Conservation (phyloP, 2,888 invertebrate species). For the Tetanocera ferruginea region DNA sequence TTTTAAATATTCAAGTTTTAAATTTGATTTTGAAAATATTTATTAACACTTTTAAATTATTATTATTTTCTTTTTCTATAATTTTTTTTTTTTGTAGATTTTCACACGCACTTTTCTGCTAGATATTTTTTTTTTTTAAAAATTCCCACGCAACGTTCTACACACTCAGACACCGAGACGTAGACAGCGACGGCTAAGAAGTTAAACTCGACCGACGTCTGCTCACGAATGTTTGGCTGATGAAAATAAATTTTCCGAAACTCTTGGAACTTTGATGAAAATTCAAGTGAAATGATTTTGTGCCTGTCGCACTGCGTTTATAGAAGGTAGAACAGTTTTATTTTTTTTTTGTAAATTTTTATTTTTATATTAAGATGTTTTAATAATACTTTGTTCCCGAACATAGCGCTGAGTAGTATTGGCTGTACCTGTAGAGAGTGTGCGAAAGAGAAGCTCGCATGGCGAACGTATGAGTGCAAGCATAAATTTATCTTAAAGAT, state of each 20-base stretch:
- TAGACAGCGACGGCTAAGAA: constrained; percentile 3
- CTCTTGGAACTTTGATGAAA: constrained; percentile 41
- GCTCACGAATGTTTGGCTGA: constrained; percentile 61
- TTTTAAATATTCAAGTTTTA: neutral
- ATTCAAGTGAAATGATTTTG: constrained; percentile 8
- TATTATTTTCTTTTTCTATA: neutral
- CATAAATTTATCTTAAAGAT: too few relatives aligned
- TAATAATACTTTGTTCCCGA: constrained; percentile 14
- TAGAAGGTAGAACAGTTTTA: neutral
- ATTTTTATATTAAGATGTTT: neutral
- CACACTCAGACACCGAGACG: constrained; percentile 23
- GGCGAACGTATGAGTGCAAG: neutral
- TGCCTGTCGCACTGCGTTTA: constrained; percentile 2
- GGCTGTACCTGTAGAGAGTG: neutral
- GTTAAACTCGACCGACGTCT: constrained; percentile 53
- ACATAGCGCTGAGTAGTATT: neutral
- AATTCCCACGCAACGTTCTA: constrained; percentile 5
- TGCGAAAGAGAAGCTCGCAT: neutral
- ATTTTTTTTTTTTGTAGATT: neutral
- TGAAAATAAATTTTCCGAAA: constrained; percentile 60
- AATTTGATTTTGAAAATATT: neutral
- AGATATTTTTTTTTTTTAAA: neutral
- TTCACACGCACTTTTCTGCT: neutral
- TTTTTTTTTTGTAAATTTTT: neutral
- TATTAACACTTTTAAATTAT: neutral